Evolutionary conservation across 2,113 vertebrate species (phyloP).

Genomic region (Rattus norvegicus): GRCr8 NC_086019.1:216139501-216140000

Average conservation of each 20-base stretch:
- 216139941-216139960: slow-evolving; percentile 94
- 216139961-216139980: slow-evolving; percentile 91
- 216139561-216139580: background rate
- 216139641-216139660: accelerated
- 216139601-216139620: accelerated
- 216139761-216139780: background rate
- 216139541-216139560: background rate
- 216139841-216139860: accelerated
- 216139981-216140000: background rate
- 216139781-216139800: background rate
- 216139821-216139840: background rate
- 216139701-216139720: background rate
- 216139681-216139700: background rate
- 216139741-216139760: background rate
- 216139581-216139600: background rate
- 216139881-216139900: slow-evolving; percentile 93
- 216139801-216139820: background rate
- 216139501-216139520: background rate
- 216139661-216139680: background rate
- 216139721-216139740: background rate
- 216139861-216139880: accelerated
- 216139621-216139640: accelerated
- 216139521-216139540: background rate
- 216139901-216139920: slow-evolving; percentile 90
- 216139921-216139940: slow-evolving; percentile 92